Evolutionary conservation across 2,888 invertebrate genomes (phyloP), one percentile per base, ranked within the genome.

Genomic region (Drosophila sordidula): DNA sequence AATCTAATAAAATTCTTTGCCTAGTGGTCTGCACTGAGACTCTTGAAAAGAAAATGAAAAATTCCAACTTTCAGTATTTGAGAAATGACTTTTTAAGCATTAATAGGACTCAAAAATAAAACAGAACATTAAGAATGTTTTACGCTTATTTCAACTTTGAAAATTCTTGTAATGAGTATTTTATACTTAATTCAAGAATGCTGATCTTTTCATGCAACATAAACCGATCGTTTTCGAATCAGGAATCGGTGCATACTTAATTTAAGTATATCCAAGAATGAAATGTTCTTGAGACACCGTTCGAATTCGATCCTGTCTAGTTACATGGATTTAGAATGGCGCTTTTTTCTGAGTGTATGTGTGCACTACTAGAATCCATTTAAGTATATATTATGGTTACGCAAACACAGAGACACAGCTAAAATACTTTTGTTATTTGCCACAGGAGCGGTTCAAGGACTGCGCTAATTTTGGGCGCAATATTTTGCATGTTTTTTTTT

Each of bases 371-470:
- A 44, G 26, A 44, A 44, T 16, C 36, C 36, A 11, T 9, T 39
- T 46, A 22, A 16, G 38, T 51, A 14, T 22, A 44, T 11, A 26
- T n/a, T 26, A 16, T 6, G 29, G 25, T 25, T 8, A 59, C 26
- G 46, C 5, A 42, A 47, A 42, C 34, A 26, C 25, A 59, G 14
- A 41, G 12, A 55, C 25, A 61, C 54, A 50, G 3, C 18, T 34
- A 44, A 29, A 45, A 49, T 16, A 41, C 38, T 9, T 39, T 52
- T 34, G 22, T 47, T 22, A 25, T 29, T 51, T 44, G 50, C 16
- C 42, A 54, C 57, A 57, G 57, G 54, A 65, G 56, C 52, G 64
- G 49, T 41, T 58, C 58, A 64, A 42, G 11, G 42, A 41, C 38
- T n/a, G 39, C 49, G 18, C 12, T 16, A 6, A 16, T 29, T 32